Conservation (phyloP, 1,140 invertebrate genomes). For the Drosophila truncata region DNA sequence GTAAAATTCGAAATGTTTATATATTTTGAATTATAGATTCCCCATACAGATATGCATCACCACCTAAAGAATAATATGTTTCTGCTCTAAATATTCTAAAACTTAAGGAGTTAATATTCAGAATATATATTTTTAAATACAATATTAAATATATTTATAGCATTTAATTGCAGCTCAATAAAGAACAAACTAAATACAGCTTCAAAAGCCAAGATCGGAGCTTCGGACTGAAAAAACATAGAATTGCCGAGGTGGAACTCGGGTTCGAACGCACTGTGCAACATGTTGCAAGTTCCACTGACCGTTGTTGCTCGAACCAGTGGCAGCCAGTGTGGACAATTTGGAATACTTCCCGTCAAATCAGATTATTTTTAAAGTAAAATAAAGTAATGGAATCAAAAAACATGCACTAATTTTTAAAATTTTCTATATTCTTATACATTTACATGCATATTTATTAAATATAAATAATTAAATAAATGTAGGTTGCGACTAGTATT, state of each 20-base stretch:
- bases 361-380: not conserved
- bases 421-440: not conserved
- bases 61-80: no score
- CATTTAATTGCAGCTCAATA: not conserved
- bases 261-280: slow-evolving; percentile 15
- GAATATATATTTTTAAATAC: not conserved
- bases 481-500: not conserved
- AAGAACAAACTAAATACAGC: not conserved
- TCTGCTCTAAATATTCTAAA: no score
- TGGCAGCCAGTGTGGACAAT: not conserved
- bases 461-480: not conserved
- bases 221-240: slow-evolving; percentile 53
- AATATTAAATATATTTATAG: not conserved
- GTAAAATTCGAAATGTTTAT: no score
- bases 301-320: not conserved
- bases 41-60: no score
- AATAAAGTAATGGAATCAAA: not conserved
- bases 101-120: no score
- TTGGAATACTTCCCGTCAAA: not conserved
- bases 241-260: slow-evolving; percentile 38
- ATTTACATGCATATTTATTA: not conserved
- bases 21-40: no score
- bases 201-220: slow-evolving; percentile 9
- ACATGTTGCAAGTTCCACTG: slow-evolving; percentile 37
- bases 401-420: not conserved